These are phyloP conservation scores for Apostichopus californicus DNA, from an alignment of 35 echinoderm and acorn worm species.

Conservation along the genomic window DNA sequence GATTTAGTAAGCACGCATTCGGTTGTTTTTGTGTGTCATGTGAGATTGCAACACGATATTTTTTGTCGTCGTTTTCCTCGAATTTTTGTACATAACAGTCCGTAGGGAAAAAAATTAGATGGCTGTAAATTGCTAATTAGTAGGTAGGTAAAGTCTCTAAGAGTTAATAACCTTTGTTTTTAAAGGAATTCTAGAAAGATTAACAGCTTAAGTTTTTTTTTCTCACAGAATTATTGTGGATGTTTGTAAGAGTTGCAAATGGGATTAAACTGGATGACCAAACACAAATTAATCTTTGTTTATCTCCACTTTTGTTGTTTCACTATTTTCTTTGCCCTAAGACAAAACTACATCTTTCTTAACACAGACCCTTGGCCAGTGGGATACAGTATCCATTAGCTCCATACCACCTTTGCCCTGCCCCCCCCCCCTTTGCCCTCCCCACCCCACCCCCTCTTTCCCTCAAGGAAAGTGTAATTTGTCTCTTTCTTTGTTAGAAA, in stretches of 20 bases:
- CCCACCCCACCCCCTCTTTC: background rate
- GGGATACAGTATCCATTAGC: no score
- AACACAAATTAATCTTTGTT: background rate
- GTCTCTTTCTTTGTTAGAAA: no score
- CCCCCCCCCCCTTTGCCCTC: no score
- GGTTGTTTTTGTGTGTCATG: no score
- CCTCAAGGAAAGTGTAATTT: background rate
- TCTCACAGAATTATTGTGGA: conserved; percentile 31
- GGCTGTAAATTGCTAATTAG: conserved; percentile 44
- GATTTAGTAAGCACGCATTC: no score
- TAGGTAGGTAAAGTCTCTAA: conserved; percentile 23
- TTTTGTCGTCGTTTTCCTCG: background rate
- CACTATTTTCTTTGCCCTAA: no score
- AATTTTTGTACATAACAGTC: conserved; percentile 27
- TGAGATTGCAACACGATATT: background rate
- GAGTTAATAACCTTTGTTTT: conserved; percentile 1
- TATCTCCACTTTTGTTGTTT: no score
- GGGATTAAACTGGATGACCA: conserved; percentile 48
- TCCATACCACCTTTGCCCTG: background rate
- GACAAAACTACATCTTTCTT: no score
- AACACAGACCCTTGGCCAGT: no score
- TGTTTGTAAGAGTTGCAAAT: conserved; percentile 46
- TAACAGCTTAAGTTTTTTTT: background rate
- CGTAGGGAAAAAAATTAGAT: background rate
- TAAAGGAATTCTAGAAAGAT: background rate